These are phyloP conservation scores for Acropora tenuis DNA, from an alignment of 64 coral and sea anemone species.

Conservation along the genomic window DNA sequence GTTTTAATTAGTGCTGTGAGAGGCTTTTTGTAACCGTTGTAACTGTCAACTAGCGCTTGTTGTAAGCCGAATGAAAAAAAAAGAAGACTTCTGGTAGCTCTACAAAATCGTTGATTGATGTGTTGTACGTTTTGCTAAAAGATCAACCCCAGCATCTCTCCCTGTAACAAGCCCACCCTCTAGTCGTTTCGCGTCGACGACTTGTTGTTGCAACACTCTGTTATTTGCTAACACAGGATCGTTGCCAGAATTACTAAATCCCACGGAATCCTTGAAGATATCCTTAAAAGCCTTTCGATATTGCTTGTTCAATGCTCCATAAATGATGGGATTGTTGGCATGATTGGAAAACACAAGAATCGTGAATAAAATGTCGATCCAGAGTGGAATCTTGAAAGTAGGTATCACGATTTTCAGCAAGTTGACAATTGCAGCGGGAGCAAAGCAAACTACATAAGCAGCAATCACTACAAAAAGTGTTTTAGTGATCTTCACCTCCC, in stretches of 20 bases:
- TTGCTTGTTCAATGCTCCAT: slow-evolving; percentile 79
- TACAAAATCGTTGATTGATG: too few species aligned
- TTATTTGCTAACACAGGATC: neutral
- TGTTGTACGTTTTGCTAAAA: too few species aligned
- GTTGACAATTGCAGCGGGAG: slow-evolving; percentile 71
- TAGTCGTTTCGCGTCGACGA: too few species aligned
- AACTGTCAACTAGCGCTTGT: too few species aligned
- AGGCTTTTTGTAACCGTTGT: too few species aligned
- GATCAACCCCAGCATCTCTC: too few species aligned
- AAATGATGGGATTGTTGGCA: slow-evolving; percentile 85
- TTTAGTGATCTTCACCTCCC: slow-evolving; percentile 75
- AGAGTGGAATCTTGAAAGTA: slow-evolving; percentile 55
- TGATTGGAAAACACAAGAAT: slow-evolving; percentile 80
- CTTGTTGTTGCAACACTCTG: neutral
- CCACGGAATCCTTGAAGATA: slow-evolving; percentile 17
- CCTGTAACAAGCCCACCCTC: too few species aligned
- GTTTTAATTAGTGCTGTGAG: too few species aligned
- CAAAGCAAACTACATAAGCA: slow-evolving; percentile 73
- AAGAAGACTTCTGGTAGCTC: too few species aligned
- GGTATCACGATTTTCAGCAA: slow-evolving; percentile 73
- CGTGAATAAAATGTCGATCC: slow-evolving; percentile 58
- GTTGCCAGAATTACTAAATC: neutral
- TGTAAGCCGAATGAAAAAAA: too few species aligned
- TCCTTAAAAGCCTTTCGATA: slow-evolving; percentile 80
- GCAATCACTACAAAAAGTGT: slow-evolving; percentile 67